Evolutionary conservation across 2,888 invertebrate species (phyloP).

Genomic region (Phrixothrix hirtus): DNA sequence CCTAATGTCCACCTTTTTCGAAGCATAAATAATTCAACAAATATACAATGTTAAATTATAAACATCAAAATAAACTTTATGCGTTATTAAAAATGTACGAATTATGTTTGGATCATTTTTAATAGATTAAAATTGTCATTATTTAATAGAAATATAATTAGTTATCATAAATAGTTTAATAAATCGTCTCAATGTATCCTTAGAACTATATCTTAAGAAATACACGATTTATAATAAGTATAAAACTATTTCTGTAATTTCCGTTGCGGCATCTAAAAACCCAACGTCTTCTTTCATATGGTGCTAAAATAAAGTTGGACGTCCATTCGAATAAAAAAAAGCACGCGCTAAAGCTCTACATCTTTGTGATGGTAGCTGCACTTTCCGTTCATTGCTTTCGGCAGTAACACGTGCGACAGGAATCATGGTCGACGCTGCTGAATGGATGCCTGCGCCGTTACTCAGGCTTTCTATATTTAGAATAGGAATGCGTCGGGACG

Average conservation of each 20-base stretch:
- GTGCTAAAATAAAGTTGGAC: constrained; percentile 17
- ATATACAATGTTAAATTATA: too few relatives aligned
- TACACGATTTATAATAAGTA: background rate
- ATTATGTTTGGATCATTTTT: too few relatives aligned
- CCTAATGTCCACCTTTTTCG: too few relatives aligned
- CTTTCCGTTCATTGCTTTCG: constrained; percentile 28
- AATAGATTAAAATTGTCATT: too few relatives aligned
- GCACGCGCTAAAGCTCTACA: constrained; percentile 1
- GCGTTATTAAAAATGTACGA: too few relatives aligned
- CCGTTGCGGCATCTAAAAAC: constrained; percentile 13
- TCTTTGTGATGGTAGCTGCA: constrained; percentile 22
- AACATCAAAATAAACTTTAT: too few relatives aligned
- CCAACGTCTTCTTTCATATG: constrained; percentile 5
- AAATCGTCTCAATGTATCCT: too few relatives aligned
- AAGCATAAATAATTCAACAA: too few relatives aligned
- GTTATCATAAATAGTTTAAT: too few relatives aligned
- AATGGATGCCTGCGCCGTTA: constrained; percentile 51
- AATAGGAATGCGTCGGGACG: constrained; percentile 54
- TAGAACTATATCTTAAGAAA: too few relatives aligned
- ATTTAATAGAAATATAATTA: too few relatives aligned
- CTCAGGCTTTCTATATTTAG: constrained; percentile 52
- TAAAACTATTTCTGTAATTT: constrained; percentile 18
- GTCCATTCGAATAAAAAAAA: constrained; percentile 15
- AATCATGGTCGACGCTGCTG: constrained; percentile 40
- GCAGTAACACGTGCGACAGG: constrained; percentile 35